Base-by-base conservation (phyloP, 2,797 vertebrate species). In the Sebastes melanostomus region DNA sequence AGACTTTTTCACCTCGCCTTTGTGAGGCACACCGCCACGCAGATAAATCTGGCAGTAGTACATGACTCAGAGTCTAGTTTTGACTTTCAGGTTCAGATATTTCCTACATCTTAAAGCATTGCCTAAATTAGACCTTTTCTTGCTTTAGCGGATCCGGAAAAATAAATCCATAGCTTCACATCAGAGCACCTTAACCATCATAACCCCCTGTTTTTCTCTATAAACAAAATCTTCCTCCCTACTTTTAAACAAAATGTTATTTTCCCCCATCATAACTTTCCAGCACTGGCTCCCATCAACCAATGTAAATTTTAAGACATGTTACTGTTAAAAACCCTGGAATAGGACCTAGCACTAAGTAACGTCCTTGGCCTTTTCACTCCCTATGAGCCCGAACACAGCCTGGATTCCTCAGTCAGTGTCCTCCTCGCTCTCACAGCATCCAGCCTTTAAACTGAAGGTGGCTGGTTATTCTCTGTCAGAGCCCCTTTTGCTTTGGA, bases 21-120 rank as follows among this genome's bases (percentile, higher is more conserved):
- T 61, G 52, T 73, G 68, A 73, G 32, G 25, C 65, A 61, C 30
- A 32, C 22, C 27, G 55, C 27, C 65, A 27, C 32, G 38, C 63
- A 60, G 66, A 55, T 14, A 71, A 69, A 71, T 42, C 56, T 66
- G 55, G 12, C 60, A 68, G 63, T 12, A 16, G 30, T 50, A 56
- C 54, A 55, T 60, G 75, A 75, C 22, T 75, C 54, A 54, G 13
- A 58, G 8, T 56, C 27, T 56, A 58, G 55, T 67, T 77, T 62
- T 60, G 54, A 69, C 22, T 69, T 78, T 60, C 7, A 56, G 55
- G 25, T 75, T 18, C 18, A 50, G 46, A 50, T 50, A 60, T 68
- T 83, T 78, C 52, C 62, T 36, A 22, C 65, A 66, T 52, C 68
- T 69, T 76, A 32, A 77, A 77, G 22, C 50, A 59, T 0, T 65